Percentiles rank a stretch among this genome's conserved stretches.
These are phyloP conservation scores for Actenoides lindsayi DNA, from an alignment of 2,113 vertebrate species.

Conservation along the genomic window DNA sequence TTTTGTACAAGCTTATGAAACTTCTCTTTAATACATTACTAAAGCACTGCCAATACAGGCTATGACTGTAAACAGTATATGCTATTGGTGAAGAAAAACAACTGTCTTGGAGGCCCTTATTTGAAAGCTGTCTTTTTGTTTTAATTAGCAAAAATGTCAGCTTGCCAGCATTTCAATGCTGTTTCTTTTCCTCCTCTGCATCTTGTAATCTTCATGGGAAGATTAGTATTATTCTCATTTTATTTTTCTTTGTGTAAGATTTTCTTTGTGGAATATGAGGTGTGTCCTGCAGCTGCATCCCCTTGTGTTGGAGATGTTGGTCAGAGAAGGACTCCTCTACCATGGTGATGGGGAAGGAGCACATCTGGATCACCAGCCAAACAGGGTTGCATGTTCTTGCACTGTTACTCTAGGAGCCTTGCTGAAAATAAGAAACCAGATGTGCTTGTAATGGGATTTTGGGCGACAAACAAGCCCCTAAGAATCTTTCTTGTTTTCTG, in stretches of 20 bases:
- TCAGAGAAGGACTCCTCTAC: neutral
- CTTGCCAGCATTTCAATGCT: neutral
- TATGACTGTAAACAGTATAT: neutral
- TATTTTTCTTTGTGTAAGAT: neutral
- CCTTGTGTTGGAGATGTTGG: neutral
- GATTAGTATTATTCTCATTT: neutral
- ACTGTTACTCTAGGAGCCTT: conserved; percentile 6
- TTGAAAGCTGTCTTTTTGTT: neutral
- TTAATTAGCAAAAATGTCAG: neutral
- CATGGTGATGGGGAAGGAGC: neutral
- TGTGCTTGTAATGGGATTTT: neutral
- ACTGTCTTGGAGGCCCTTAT: neutral
- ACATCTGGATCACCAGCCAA: neutral
- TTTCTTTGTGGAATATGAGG: neutral
- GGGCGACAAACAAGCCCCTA: neutral
- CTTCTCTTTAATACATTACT: neutral
- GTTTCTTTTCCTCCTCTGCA: neutral
- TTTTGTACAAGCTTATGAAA: neutral
- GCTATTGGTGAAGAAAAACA: rapidly evolving
- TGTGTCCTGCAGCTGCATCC: neutral
- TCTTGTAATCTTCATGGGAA: neutral
- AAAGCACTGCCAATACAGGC: neutral
- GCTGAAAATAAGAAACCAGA: conserved; percentile 32
- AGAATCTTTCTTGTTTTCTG: neutral
- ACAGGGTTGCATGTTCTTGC: neutral